These are phyloP conservation scores for Lycaon pictus DNA, from an alignment of 2,113 vertebrate genomes.

Conservation along the genomic window DNA sequence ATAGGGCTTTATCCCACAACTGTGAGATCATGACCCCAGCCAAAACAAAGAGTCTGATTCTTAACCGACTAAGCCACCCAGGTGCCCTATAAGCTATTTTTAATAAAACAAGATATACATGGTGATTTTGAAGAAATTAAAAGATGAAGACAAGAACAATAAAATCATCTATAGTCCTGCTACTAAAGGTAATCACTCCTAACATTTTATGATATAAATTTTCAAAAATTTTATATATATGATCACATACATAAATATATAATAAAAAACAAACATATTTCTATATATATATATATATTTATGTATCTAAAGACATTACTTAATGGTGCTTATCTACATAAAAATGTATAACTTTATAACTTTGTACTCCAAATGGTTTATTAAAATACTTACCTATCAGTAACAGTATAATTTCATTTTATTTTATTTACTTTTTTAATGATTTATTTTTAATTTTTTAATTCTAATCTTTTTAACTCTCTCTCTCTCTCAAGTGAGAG, in stretches of 20 bases:
- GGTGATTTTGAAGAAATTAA: neutral
- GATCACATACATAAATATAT: neutral
- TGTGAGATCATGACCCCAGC: neutral
- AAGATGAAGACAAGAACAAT: neutral
- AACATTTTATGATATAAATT: neutral
- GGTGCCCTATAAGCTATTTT: neutral
- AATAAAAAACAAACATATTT: neutral
- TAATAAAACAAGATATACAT: neutral
- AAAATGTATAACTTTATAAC: neutral
- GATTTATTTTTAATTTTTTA: neutral
- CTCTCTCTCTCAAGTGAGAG: no score
- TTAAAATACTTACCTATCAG: neutral
- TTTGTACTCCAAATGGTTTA: neutral
- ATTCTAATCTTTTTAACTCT: no score
- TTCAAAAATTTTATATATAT: neutral
- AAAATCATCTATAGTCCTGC: neutral
- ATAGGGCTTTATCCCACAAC: neutral
- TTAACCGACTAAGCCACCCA: neutral
- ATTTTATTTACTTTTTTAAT: neutral
- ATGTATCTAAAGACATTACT: neutral
- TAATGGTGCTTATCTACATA: neutral
- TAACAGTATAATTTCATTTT: neutral
- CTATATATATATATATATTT: neutral
- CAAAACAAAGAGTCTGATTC: neutral
- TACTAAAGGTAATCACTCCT: neutral